Percentiles rank a stretch among this genome's conserved stretches.
Evolutionary conservation across 2,888 invertebrate species (phyloP).

Genomic region (Drosophila heteroneura): DNA sequence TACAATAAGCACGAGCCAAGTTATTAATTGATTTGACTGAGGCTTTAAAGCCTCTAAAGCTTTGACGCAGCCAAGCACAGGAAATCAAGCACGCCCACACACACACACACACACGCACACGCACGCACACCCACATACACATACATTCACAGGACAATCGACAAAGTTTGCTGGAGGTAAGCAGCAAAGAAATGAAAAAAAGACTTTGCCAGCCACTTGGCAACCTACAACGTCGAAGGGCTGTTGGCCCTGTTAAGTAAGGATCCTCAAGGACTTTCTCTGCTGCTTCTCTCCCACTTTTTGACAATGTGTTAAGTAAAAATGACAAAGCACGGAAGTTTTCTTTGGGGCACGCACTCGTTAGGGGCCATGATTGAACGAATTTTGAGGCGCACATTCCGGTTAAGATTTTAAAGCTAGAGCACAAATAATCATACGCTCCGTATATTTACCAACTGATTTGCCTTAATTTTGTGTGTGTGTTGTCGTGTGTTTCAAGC

Average conservation of each 20-base stretch:
- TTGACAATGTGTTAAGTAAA: conserved; percentile 67
- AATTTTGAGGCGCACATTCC: conserved; percentile 32
- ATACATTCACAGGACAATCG: conserved; percentile 25
- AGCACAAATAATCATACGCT: neutral
- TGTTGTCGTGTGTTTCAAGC: neutral
- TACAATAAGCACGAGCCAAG: conserved; percentile 21
- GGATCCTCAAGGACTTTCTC: conserved; percentile 28
- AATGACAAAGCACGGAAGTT: conserved; percentile 69
- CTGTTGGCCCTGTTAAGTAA: conserved; percentile 27
- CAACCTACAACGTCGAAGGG: conserved; percentile 39
- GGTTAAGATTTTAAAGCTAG: conserved; percentile 31
- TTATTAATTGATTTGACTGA: conserved; percentile 70
- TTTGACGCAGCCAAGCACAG: conserved; percentile 21
- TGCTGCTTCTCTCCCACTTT: conserved; percentile 11
- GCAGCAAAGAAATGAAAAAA: conserved; percentile 37
- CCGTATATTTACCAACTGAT: neutral
- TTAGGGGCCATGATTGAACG: conserved; percentile 67
- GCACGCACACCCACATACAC: neutral
- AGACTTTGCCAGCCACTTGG: conserved; percentile 49
- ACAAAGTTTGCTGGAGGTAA: conserved; percentile 56
- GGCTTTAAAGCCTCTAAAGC: conserved; percentile 62
- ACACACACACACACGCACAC: conserved; percentile 3
- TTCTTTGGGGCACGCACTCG: conserved; percentile 27
- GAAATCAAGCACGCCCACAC: conserved; percentile 7
- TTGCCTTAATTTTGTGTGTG: neutral